These are phyloP conservation scores for Synanthedon formicaeformis DNA, from an alignment of 2,888 invertebrate genomes.

Conservation along the genomic window DNA sequence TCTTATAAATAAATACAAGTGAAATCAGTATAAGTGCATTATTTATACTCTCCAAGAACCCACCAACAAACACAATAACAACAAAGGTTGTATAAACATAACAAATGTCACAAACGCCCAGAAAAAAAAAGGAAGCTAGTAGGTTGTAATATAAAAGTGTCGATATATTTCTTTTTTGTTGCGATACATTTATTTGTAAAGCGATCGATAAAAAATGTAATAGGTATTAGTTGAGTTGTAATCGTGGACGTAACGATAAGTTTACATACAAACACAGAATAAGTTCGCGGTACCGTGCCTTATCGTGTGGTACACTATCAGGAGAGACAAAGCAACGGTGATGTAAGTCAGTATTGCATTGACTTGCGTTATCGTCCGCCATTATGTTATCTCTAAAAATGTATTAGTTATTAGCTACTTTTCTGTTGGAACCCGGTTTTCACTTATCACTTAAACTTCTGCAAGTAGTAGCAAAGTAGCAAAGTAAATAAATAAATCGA, in stretches of 20 bases:
- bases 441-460: no score
- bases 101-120: no score
- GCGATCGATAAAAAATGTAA: neutral
- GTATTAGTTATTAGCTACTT: slow-evolving; percentile 14
- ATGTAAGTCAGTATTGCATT: slow-evolving; percentile 22
- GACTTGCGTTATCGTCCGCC: slow-evolving; percentile 16
- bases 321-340: slow-evolving; percentile 22
- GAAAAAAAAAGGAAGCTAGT: no score
- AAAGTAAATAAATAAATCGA: no score
- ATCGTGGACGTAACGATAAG: neutral
- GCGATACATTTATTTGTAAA: neutral
- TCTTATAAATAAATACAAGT: no score
- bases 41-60: no score
- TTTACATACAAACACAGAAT: neutral
- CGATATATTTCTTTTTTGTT: neutral
- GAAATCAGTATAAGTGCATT: no score
- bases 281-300: slow-evolving; percentile 19
- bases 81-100: no score
- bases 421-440: slow-evolving; percentile 7
- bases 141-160: no score
- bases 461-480: no score
- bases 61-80: no score
- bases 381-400: slow-evolving; percentile 26
- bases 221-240: slow-evolving; percentile 1
- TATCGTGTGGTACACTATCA: slow-evolving; percentile 20